Evolutionary conservation across 2,797 vertebrate species (phyloP).

Genomic region (Centroberyx gerrardi): DNA sequence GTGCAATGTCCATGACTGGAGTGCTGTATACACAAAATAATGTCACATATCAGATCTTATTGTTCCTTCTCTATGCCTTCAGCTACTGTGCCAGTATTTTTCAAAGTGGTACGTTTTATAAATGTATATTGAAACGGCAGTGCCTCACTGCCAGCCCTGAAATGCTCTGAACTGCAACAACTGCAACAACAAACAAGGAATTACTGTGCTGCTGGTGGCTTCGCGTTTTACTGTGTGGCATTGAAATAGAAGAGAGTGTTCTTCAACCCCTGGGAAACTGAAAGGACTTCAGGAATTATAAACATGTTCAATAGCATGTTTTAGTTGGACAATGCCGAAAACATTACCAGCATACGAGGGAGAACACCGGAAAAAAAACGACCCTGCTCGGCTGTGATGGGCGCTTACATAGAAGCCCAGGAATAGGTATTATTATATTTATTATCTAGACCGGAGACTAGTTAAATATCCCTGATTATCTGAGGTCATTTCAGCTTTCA

Average conservation of each 20-base stretch:
- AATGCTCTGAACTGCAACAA: conserved; percentile 55
- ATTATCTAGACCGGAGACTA: conserved; percentile 18
- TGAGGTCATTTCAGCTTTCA: conserved; percentile 21
- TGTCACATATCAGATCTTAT: conserved; percentile 70
- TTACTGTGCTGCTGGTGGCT: conserved; percentile 34
- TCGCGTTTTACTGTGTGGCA: conserved; percentile 33
- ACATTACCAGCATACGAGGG: conserved; percentile 17
- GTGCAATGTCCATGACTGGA: conserved; percentile 82
- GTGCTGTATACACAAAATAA: conserved; percentile 57
- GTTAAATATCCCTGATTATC: conserved; percentile 32
- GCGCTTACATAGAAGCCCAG: not conserved
- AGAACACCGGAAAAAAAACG: not conserved
- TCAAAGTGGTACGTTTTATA: conserved; percentile 75
- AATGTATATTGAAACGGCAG: conserved; percentile 60
- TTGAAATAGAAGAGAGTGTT: conserved; percentile 37
- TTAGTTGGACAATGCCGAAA: not conserved
- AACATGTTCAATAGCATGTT: conserved; percentile 5
- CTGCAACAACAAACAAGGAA: conserved; percentile 51
- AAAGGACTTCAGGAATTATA: conserved; percentile 8
- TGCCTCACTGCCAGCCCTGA: conserved; percentile 69
- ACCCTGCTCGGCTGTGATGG: not conserved
- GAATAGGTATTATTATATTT: conserved; percentile 23
- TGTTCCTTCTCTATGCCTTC: conserved; percentile 77
- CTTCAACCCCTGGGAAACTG: conserved; percentile 17
- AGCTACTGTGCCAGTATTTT: conserved; percentile 73